Conservation (phyloP, 2,888 invertebrate genomes). For the Isoperla grammatica region DNA sequence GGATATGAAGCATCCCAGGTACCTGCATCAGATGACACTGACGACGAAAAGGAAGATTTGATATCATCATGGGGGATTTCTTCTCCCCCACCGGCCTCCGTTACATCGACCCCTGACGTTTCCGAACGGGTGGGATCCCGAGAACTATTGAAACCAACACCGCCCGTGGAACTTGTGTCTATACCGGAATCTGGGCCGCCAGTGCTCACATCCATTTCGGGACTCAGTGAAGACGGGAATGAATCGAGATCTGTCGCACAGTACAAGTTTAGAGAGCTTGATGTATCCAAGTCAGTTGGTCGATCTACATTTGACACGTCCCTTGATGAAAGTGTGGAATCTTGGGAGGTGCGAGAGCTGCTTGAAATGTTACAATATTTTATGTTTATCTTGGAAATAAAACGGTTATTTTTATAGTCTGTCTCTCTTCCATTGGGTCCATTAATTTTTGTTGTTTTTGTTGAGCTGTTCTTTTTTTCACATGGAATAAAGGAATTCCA, state of each 20-base stretch:
- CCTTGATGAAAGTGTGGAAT: no score
- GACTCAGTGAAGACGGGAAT: slow-evolving; percentile 35
- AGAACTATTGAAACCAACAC: slow-evolving; percentile 38
- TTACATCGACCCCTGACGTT: slow-evolving; percentile 45
- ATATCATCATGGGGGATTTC: slow-evolving; percentile 40
- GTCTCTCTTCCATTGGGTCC: background rate
- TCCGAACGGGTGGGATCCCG: slow-evolving; percentile 46
- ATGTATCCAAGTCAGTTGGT: no score
- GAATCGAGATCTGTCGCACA: slow-evolving; percentile 27
- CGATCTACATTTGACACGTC: no score
- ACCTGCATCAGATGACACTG: no score
- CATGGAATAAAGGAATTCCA: background rate
- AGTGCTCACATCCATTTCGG: slow-evolving; percentile 46
- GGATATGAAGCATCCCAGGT: no score
- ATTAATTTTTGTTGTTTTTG: slow-evolving; percentile 2
- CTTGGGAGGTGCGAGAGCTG: no score
- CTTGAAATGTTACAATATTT: slow-evolving; percentile 17
- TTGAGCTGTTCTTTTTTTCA: background rate
- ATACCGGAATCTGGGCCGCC: slow-evolving; percentile 48
- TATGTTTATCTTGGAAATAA: no score
- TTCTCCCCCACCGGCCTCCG: slow-evolving; percentile 38
- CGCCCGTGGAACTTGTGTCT: slow-evolving; percentile 43
- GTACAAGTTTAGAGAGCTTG: slow-evolving; percentile 15
- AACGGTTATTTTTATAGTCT: no score
- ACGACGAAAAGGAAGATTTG: slow-evolving; percentile 57